Base-by-base conservation (phyloP, 2,888 invertebrate species). In the Aphrophora alni region DNA sequence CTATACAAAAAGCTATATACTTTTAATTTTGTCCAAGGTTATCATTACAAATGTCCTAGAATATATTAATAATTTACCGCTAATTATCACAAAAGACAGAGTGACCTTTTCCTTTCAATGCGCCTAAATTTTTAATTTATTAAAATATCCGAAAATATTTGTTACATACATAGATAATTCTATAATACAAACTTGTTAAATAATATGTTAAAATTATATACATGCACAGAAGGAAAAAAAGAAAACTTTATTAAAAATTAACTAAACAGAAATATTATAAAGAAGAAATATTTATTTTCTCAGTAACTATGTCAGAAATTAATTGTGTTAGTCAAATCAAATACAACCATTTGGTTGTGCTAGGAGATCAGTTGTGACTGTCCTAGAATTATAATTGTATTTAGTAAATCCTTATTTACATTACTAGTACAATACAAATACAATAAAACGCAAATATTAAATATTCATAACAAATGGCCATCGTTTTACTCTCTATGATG, bases 1-100 rank as follows among this genome's bases (percentile, higher is more conserved):
- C 78, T 79, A 79, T 79, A 79, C 78, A 79, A 79, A 79, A 79
- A 59, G 59, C 59, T 59, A 59, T 59, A 21, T 59, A 44, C 44
- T 44, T 59, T 59, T 21, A n/a, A 21, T 59, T 59, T 59, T 5
- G 2, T 59, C 10, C 59, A 59, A 59, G 59, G 59, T 59, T 14
- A 44, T 59, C 8, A 33, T 33, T 33, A 21, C n/a, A n/a, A 59
- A 59, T 59, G 59, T 59, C 59, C 59, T 59, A 21, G 59, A 3
- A 59, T 59, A 59, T 59, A 21, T n/a, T 59, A 59, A 59, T 59
- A 59, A 59, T 59, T n/a, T 59, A 59, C 59, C 59, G 21, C 59
- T 59, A 59, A 59, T 59, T 59, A 59, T 59, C 59, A 59, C 59
- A 59, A 59, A 44, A 59, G 59, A 59, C 59, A 59, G 59, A 21